These are phyloP conservation scores for Coelopa frigida DNA, from an alignment of 1,140 invertebrate species.

Conservation along the genomic window DNA sequence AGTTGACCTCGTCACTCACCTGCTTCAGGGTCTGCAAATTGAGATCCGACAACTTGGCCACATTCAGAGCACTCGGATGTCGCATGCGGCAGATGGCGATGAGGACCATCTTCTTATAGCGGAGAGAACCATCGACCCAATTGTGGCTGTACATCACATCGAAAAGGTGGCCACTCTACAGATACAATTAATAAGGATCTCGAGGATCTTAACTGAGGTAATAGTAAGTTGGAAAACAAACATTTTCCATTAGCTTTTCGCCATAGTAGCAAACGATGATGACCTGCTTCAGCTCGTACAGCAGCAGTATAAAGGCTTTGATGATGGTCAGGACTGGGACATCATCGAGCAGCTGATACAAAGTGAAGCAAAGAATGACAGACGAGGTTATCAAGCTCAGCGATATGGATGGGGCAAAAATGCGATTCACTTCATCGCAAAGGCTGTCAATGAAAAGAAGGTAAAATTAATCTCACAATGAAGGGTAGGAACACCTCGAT, in stretches of 20 bases:
- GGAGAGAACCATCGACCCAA: slow-evolving; percentile 7
- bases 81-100: slow-evolving; percentile 1
- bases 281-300: slow-evolving; percentile 13
- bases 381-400: slow-evolving; percentile 11
- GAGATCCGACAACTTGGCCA: slow-evolving; percentile 8
- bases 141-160: slow-evolving; percentile 10
- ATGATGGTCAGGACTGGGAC: slow-evolving; percentile 1
- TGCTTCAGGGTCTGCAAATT: slow-evolving; percentile 9
- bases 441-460: no score
- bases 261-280: slow-evolving; percentile 8
- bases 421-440: slow-evolving; percentile 3
- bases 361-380: slow-evolving; percentile 9
- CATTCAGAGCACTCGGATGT: slow-evolving; percentile 2
- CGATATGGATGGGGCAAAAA: slow-evolving; percentile 9
- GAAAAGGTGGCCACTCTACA: slow-evolving; percentile 3
- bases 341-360: slow-evolving; percentile 11
- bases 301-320: slow-evolving; percentile 6
- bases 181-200: neutral
- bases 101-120: slow-evolving; percentile 3
- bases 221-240: no score
- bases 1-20: no score
- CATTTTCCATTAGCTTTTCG: slow-evolving; percentile 9
- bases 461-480: no score
- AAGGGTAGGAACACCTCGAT: no score
- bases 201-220: no score